Base-by-base conservation (phyloP, 2,888 invertebrate genomes). In the Auanema sp. region DNA sequence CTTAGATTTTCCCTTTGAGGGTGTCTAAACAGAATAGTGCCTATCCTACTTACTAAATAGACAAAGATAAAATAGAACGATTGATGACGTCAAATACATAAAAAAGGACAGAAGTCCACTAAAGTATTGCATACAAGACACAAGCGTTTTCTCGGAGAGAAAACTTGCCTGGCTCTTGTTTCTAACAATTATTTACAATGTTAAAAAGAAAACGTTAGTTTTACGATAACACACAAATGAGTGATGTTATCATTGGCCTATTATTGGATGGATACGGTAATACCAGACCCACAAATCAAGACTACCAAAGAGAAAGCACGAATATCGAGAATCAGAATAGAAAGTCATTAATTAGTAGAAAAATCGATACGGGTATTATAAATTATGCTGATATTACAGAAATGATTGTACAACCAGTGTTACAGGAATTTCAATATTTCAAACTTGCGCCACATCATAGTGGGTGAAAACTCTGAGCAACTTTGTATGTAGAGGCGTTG, bases 251-350 rank as follows among this genome's bases (percentile, higher is more conserved):
- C 33, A 33, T 33, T 33, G 33, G 33, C 33, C 33, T 33, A 33
- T 33, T 33, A 33, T 33, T 33, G 33, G 33, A 33, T 33, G 33
- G 33, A 33, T 33, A 33, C 33, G 33, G 33, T 33, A 33, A 33
- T 33, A 33, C 33, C 33, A 33, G 33, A 33, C 33, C 56, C 56
- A 44, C 56, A 43, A 43, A 41, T 41, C 54, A 43, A 43, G 42
- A 24, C 44, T 18, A 57, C n/a, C 44, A 23, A 56, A 14, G 44
- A 18, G 60, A 60, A 60, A 60, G 60, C 60, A 60, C 60, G 60
- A 54, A 16, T 41, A 54, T 33, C 42, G 60, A 60, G 60, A 60
- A 60, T 60, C 60, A 60, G 21, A 47, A 47, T 47, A 47, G 21
- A 18, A 47, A 47, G 16, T 18, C 21, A 47, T 47, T 47, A 47